Conservation (phyloP, 2,888 invertebrate genomes). For the Alcis repandata region DNA sequence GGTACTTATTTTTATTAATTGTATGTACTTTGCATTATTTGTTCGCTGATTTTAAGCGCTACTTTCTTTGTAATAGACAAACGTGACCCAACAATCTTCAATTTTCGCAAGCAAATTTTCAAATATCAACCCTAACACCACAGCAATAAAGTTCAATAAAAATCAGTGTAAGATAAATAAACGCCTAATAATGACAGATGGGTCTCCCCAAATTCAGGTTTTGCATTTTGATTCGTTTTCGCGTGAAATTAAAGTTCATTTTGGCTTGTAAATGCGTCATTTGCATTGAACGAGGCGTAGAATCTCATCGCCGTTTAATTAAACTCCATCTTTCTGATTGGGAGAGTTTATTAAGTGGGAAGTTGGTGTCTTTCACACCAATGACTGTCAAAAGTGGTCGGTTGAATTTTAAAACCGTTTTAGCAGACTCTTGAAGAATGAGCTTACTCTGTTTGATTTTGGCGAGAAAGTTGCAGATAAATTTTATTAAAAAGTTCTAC, state of each 20-base stretch:
- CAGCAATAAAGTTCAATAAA: neutral
- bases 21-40: neutral
- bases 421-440: neutral
- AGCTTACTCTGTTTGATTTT: no score
- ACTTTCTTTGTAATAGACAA: neutral
- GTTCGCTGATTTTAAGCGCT: neutral
- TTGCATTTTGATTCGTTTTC: constrained; percentile 17
- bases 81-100: constrained; percentile 4
- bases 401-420: neutral
- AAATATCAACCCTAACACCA: neutral
- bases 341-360: constrained; percentile 14
- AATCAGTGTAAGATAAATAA: neutral
- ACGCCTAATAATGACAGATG: constrained; percentile 17
- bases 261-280: constrained; percentile 7
- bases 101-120: neutral
- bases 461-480: no score
- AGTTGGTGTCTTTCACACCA: constrained; percentile 16
- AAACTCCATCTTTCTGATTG: constrained; percentile 24
- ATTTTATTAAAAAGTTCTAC: no score
- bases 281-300: constrained; percentile 20
- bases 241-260: constrained; percentile 12
- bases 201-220: neutral
- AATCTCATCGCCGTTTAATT: constrained; percentile 17
- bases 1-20: neutral
- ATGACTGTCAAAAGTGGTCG: constrained; percentile 3